phyloP scores from a whole-genome alignment of 2,888 invertebrate species.

The Disparrhopalites patrizii region DNA sequence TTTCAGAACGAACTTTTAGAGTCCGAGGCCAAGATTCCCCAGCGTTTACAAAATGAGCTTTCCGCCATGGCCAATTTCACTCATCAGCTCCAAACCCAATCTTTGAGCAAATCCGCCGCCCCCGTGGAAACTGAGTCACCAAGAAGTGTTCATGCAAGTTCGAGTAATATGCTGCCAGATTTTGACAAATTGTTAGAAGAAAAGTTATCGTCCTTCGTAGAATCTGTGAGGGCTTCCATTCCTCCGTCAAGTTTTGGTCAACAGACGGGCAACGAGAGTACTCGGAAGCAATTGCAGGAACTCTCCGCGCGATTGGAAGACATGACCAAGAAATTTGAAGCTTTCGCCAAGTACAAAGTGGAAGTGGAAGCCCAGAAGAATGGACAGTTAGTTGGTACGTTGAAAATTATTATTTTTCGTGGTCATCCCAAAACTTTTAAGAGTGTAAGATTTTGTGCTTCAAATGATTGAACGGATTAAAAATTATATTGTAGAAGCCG shows the following conservation, averaged over 20 bases:
- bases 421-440: not conserved
- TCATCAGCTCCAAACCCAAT: conserved; percentile 8
- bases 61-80: conserved; percentile 19
- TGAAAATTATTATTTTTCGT: not conserved
- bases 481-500: conserved; percentile 32
- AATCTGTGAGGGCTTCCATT: not conserved
- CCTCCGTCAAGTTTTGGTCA: not conserved
- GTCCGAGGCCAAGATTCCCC: conserved; percentile 29
- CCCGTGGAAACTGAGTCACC: not conserved
- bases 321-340: conserved; percentile 11
- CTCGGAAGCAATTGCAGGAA: conserved; percentile 3
- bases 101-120: not conserved
- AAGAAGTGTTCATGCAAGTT: not conserved
- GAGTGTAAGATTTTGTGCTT: not conserved
- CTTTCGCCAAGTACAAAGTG: conserved; percentile 10
- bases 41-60: conserved; percentile 20
- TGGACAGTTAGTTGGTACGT: conserved; percentile 8
- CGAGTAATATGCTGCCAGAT: not conserved
- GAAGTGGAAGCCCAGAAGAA: conserved; percentile 23
- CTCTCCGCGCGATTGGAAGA: conserved; percentile 6
- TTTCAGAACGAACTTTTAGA: conserved; percentile 29
- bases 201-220: conserved; percentile 5
- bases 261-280: not conserved
- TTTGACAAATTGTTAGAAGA: conserved; percentile 9
- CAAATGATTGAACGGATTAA: not conserved